Evolutionary conservation across 2,113 vertebrate genomes (phyloP).

Genomic region (Pangasianodon gigas): DNA sequence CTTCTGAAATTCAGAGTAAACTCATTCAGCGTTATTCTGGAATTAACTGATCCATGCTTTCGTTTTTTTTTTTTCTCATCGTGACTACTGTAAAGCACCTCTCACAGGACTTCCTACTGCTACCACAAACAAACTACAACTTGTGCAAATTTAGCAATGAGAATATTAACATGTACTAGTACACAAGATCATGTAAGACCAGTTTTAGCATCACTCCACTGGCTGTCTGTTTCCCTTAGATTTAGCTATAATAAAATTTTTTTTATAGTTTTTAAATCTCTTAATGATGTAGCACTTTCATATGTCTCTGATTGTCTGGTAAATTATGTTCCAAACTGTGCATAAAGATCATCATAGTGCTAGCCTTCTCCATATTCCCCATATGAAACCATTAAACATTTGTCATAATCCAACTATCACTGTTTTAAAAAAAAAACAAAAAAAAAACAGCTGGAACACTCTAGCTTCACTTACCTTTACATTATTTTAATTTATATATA

Average conservation of each 20-base stretch:
- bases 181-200: background rate
- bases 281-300: background rate
- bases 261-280: background rate
- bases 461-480: background rate
- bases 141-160: background rate
- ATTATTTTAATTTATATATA: background rate
- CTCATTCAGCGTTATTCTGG: background rate
- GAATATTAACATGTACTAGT: background rate
- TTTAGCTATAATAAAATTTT: too few species aligned
- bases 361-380: background rate
- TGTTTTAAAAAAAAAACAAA: background rate
- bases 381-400: too few species aligned
- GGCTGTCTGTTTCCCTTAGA: background rate
- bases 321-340: background rate
- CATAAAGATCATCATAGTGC: background rate
- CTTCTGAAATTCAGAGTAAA: background rate
- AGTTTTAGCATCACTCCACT: background rate
- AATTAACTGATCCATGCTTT: background rate
- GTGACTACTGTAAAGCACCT: background rate
- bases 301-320: background rate
- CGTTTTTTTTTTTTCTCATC: background rate
- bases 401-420: too few species aligned
- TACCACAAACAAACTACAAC: background rate
- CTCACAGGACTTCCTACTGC: background rate
- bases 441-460: background rate